Evolutionary conservation across 92 coral and sea anemone species (phyloP).

Genomic region (Phymanthus crucifer): DNA sequence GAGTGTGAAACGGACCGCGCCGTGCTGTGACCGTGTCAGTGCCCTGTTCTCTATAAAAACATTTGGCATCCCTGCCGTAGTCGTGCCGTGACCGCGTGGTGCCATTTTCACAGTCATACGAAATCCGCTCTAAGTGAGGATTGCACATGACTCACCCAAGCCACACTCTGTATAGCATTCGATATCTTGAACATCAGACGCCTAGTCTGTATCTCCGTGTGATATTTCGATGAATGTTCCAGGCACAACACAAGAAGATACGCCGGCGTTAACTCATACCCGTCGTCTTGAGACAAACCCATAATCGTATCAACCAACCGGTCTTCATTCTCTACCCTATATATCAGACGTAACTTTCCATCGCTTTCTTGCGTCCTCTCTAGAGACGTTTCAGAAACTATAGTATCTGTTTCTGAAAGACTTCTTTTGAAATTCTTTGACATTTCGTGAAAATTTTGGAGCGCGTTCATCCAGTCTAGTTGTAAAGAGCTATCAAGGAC

Average conservation of each 20-base stretch:
- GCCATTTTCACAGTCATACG: no score
- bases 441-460: slow-evolving; percentile 56
- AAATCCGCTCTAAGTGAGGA: no score
- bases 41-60: no score
- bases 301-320: slow-evolving; percentile 72
- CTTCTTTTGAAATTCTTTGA: slow-evolving; percentile 25
- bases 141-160: slow-evolving; percentile 71
- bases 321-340: slow-evolving; percentile 78
- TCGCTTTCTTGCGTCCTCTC: slow-evolving; percentile 1
- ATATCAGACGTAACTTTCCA: slow-evolving; percentile 59
- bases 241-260: slow-evolving; percentile 79
- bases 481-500: slow-evolving; percentile 69
- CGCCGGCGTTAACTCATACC: slow-evolving; percentile 84
- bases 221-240: slow-evolving; percentile 85
- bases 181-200: slow-evolving; percentile 82
- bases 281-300: slow-evolving; percentile 58
- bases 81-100: no score
- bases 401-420: slow-evolving; percentile 38
- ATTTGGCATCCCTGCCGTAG: no score
- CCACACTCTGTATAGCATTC: slow-evolving; percentile 84
- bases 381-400: slow-evolving; percentile 33
- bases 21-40: no score
- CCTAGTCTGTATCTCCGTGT: slow-evolving; percentile 79
- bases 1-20: no score
- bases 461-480: slow-evolving; percentile 75